Base-by-base conservation (phyloP, 2,888 invertebrate genomes). In the Lasioglossum malachurum region DNA sequence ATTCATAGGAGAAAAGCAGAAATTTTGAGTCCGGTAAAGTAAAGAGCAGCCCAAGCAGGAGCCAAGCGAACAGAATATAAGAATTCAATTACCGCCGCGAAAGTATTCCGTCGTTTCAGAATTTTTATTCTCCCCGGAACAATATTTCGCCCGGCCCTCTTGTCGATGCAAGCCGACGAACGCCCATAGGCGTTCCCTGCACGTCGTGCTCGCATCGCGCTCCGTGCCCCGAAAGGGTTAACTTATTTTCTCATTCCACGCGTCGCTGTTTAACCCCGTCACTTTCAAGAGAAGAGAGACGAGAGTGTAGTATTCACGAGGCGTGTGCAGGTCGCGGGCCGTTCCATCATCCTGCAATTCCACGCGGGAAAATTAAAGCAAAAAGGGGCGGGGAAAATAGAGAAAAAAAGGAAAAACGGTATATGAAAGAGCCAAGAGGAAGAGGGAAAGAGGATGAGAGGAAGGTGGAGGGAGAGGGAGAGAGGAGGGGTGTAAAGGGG, bases 301-400 rank as follows among this genome's bases (percentile, higher is more conserved):
- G 23, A 41, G 71, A 76, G 31, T 19, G 49, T 16, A 14, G 23
- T 19, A 76, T 67, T 67, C 69, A 46, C 67, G 67, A 49, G 46
- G 74, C 60, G 74, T 35, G 60, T 35, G 60, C 57, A 14, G 35
- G 27, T 53, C 23, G 57, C 31, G 53, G 23, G 8, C 71, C 71
- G 69, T 76, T 75, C 49, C 71, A 67, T 78, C 74, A 82, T 78
- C 67, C 67, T 31, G 49, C 35, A 57, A 35, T 64, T 75, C 35
- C 76, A 16, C 44, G 67, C 41, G 14, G 27, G 67, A 35, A 69
- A 38, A 74, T 74, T 74, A 73, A 69, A 69, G 69, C 38, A 69
- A 69, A 69, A 41, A 31, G 67, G 67, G 31, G 35, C 35, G n/a
- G 23, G 14, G 69, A 1, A 38, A 69, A 69, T 53, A 38, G 19